Conservation (phyloP, 2,797 vertebrate species). For the Danio kyathit region DNA sequence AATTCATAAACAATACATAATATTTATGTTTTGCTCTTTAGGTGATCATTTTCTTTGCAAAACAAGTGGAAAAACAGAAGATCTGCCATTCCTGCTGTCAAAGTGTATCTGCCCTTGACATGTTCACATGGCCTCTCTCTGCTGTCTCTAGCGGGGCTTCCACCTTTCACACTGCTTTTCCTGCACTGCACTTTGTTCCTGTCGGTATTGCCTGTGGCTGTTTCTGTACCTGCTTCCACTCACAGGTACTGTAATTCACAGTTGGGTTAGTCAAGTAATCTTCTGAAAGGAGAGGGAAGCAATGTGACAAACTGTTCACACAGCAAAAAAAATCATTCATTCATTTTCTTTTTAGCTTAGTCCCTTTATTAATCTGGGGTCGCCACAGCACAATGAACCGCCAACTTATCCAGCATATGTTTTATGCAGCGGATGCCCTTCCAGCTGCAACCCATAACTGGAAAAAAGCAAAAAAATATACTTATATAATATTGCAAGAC, state of each 20-base stretch:
- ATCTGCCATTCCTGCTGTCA: neutral
- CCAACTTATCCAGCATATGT: too few relatives aligned
- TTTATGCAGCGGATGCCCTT: too few relatives aligned
- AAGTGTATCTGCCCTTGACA: slow-evolving; percentile 31
- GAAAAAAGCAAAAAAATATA: neutral
- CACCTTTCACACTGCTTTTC: slow-evolving; percentile 33
- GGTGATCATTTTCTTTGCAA: neutral
- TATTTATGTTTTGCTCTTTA: neutral
- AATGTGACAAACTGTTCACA: neutral
- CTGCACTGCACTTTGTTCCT: slow-evolving; percentile 38
- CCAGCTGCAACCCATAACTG: too few relatives aligned
- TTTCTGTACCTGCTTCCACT: slow-evolving; percentile 31
- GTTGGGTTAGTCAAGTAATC: neutral
- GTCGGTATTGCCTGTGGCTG: slow-evolving; percentile 43
- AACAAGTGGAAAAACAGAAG: neutral
- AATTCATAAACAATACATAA: neutral
- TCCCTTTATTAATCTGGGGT: too few relatives aligned
- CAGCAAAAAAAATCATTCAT: neutral
- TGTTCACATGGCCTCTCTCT: slow-evolving; percentile 37
- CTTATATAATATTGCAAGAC: neutral
- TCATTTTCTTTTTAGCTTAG: too few relatives aligned
- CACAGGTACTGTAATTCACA: slow-evolving; percentile 3
- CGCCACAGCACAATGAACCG: too few relatives aligned
- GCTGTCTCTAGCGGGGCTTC: slow-evolving; percentile 9
- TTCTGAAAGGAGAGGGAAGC: neutral